These are phyloP conservation scores for Agapornis canus DNA, from an alignment of 2,797 vertebrate genomes.

Conservation along the genomic window DNA sequence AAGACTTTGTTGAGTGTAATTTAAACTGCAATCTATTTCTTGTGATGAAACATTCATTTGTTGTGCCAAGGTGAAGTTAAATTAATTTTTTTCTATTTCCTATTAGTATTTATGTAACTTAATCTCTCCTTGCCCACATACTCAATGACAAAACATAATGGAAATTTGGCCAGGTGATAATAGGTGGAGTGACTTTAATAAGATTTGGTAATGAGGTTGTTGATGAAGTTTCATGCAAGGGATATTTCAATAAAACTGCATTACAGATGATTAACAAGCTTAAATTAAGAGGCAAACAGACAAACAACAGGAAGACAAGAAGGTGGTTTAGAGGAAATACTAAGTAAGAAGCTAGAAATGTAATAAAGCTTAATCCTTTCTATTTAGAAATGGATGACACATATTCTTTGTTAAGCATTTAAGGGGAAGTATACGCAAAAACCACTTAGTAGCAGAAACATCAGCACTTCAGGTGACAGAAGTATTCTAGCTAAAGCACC, in stretches of 20 bases:
- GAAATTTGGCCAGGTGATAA: conserved; percentile 25
- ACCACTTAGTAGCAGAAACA: background rate
- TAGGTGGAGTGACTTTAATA: conserved; percentile 18
- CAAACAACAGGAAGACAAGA: conserved; percentile 20
- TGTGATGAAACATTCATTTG: background rate
- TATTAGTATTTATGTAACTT: background rate
- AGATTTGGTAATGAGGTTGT: conserved; percentile 32
- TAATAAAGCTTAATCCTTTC: conserved; percentile 12
- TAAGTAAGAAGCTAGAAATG: conserved; percentile 15
- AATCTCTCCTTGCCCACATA: background rate
- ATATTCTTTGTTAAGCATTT: background rate
- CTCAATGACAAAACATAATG: conserved; percentile 33
- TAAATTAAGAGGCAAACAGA: conserved; percentile 32
- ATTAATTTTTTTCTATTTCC: background rate
- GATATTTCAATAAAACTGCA: conserved; percentile 18
- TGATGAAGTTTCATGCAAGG: conserved; percentile 47
- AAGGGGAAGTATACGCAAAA: background rate
- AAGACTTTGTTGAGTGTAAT: background rate
- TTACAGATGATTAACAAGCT: conserved; percentile 55
- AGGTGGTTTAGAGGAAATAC: conserved; percentile 27
- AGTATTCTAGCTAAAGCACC: background rate
- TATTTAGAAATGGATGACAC: background rate
- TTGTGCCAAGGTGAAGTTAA: background rate
- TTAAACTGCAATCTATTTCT: background rate
- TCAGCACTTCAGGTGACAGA: background rate